Evolutionary conservation across 2,888 invertebrate genomes (phyloP).

Genomic region (Unio delphinus): DNA sequence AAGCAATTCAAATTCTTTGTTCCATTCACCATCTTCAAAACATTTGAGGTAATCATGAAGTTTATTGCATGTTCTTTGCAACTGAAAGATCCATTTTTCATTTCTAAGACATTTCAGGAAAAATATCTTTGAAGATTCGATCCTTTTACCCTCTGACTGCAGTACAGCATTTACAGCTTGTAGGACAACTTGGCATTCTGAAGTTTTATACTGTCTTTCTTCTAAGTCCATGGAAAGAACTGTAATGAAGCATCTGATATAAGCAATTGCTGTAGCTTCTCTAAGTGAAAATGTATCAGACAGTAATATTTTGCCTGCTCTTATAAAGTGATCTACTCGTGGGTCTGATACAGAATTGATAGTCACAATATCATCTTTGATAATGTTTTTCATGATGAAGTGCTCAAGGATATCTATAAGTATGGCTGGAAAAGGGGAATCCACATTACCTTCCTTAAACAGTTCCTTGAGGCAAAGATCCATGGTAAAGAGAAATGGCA

Average conservation of each 20-base stretch:
- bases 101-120: constrained; percentile 1
- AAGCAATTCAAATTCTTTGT: too few relatives aligned
- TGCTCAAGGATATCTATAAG: constrained; percentile 1
- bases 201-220: not conserved
- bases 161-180: constrained; percentile 5
- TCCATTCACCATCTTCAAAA: too few relatives aligned
- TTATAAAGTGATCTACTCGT: too few relatives aligned
- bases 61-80: constrained; percentile 1
- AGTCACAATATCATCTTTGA: too few relatives aligned
- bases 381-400: not conserved
- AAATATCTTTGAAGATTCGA: not conserved
- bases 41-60: not conserved
- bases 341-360: too few relatives aligned
- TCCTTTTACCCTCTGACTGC: not conserved
- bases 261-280: constrained; percentile 7
- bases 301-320: too few relatives aligned
- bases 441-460: constrained; percentile 2
- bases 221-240: constrained; percentile 1
- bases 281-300: constrained; percentile 3
- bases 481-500: not conserved
- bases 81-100: not conserved
- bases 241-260: constrained; percentile 4
- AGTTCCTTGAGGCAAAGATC: constrained; percentile 3
- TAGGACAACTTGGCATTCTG: not conserved
- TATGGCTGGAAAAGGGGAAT: constrained; percentile 6